Conservation (phyloP, 23 tunicate genomes). For the Ascidia mentula region DNA sequence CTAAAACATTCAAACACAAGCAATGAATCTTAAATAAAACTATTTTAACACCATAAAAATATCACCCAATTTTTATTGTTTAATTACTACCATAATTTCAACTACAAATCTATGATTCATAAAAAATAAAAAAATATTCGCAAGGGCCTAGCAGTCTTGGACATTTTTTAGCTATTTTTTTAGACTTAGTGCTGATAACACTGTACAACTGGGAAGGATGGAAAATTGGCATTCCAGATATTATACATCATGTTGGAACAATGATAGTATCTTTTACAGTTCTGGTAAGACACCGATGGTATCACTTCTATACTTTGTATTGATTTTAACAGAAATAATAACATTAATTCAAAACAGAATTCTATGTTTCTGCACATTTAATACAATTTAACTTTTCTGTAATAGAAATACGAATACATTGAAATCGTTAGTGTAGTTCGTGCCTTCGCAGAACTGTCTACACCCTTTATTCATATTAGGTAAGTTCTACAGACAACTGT, state of each 20-base stretch:
- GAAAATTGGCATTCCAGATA: background rate
- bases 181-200: background rate
- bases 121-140: background rate
- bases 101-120: too few relatives aligned
- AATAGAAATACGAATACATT: background rate
- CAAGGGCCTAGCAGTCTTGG: background rate
- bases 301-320: background rate
- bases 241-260: background rate
- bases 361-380: too few relatives aligned
- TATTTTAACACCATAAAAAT: too few relatives aligned
- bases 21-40: too few relatives aligned
- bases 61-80: too few relatives aligned
- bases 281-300: background rate
- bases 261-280: background rate
- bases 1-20: too few relatives aligned
- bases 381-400: background rate
- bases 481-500: background rate
- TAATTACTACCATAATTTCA: too few relatives aligned
- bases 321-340: background rate
- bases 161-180: too few relatives aligned
- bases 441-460: background rate
- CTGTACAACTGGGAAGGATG: background rate
- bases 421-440: background rate
- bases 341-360: background rate
- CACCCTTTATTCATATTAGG: background rate